Percentiles rank a stretch among this genome's conserved stretches.
phyloP scores from a whole-genome alignment of 2,888 invertebrate species.

The Tromatobia lineatoria region DNA sequence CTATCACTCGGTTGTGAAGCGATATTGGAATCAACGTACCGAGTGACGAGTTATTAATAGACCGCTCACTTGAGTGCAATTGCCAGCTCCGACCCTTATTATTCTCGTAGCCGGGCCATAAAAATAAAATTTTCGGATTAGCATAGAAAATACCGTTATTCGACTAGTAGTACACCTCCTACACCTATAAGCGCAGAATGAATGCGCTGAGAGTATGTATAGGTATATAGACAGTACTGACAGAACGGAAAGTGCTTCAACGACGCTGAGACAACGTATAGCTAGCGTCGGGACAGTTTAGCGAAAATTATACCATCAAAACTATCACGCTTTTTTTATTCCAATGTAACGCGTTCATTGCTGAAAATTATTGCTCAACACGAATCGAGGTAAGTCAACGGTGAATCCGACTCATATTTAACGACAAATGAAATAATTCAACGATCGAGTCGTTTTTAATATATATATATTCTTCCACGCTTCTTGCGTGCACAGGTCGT shows the following conservation, averaged over 20 bases:
- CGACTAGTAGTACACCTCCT: neutral
- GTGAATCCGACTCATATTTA: neutral
- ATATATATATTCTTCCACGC: slow-evolving; percentile 41
- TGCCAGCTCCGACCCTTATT: neutral
- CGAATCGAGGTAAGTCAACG: neutral
- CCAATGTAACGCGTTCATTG: slow-evolving; percentile 49
- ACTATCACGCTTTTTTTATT: slow-evolving; percentile 71
- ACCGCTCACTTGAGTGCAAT: slow-evolving; percentile 3
- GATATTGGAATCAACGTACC: slow-evolving; percentile 20
- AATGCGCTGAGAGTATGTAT: slow-evolving; percentile 67
- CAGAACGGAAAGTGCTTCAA: slow-evolving; percentile 63
- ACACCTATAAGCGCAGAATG: slow-evolving; percentile 56
- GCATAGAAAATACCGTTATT: neutral
- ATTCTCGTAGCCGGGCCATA: neutral
- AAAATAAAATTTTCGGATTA: slow-evolving; percentile 3
- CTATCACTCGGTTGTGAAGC: neutral
- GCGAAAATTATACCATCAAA: slow-evolving; percentile 61
- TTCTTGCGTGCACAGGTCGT: slow-evolving; percentile 48
- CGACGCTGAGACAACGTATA: slow-evolving; percentile 58
- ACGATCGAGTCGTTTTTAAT: slow-evolving; percentile 15
- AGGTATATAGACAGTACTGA: slow-evolving; percentile 24
- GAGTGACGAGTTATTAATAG: slow-evolving; percentile 23
- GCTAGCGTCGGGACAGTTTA: slow-evolving; percentile 70
- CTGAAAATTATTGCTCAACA: slow-evolving; percentile 32
- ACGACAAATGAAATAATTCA: slow-evolving; percentile 7